Conservation (phyloP, 2,113 vertebrate species). For the Percina caprodes region DNA sequence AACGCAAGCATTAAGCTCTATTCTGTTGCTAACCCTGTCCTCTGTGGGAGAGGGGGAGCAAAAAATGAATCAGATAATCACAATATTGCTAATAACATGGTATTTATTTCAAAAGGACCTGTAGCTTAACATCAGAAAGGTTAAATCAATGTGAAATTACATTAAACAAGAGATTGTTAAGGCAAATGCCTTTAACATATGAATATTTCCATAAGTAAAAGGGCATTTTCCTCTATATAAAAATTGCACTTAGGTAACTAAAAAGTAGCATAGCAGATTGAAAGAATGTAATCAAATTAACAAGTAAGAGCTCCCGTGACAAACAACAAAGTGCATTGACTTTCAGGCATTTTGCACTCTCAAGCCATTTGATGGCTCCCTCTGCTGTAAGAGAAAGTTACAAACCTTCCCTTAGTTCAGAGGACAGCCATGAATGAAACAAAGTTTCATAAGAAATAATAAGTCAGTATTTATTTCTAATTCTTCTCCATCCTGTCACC, state of each 20-base stretch:
- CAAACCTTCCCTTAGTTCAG: neutral
- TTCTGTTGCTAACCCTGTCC: neutral
- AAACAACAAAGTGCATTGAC: neutral
- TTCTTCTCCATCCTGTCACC: neutral
- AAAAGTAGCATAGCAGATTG: neutral
- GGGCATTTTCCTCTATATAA: neutral
- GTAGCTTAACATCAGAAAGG: neutral
- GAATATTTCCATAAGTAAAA: neutral
- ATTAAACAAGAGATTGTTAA: neutral
- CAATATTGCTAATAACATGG: neutral
- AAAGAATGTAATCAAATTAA: neutral
- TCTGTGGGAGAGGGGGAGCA: neutral
- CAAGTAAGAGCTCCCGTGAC: neutral
- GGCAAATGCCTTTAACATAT: no score
- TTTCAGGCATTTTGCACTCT: neutral
- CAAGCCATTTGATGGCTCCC: conserved; percentile 23
- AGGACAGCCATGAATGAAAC: neutral
- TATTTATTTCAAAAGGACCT: neutral
- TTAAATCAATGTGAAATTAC: neutral
- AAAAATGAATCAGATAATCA: neutral
- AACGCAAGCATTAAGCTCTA: neutral
- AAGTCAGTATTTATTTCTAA: no score
- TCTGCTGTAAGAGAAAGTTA: conserved; percentile 38
- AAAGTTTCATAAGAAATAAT: neutral
- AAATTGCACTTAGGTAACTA: neutral